Evolutionary conservation across 2,797 vertebrate species (phyloP).

Genomic region (Neoniphon sammara): DNA sequence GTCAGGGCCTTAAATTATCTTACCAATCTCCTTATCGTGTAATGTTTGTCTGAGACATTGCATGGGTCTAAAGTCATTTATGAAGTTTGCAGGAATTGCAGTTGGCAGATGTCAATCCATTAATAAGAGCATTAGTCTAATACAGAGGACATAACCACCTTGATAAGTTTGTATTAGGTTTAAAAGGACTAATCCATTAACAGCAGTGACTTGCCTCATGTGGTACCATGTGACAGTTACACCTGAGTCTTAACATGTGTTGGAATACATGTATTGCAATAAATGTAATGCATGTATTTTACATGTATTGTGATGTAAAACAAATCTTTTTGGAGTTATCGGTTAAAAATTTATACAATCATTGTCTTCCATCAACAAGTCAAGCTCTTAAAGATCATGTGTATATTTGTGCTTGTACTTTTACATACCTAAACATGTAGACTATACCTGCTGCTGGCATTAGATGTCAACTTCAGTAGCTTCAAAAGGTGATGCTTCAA

Average conservation of each 20-base stretch:
- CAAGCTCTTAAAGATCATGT: neutral
- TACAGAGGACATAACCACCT: conserved; percentile 2
- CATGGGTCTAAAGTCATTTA: conserved; percentile 67
- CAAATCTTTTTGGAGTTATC: no score
- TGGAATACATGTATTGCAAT: no score
- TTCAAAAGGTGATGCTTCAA: neutral
- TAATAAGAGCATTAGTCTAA: conserved; percentile 53
- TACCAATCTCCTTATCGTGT: conserved; percentile 63
- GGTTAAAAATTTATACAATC: no score
- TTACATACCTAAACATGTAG: neutral
- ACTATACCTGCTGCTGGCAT: neutral
- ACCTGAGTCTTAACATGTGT: no score
- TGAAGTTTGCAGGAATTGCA: conserved; percentile 62
- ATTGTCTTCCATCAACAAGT: no score
- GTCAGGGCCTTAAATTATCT: conserved; percentile 60
- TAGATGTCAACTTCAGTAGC: neutral
- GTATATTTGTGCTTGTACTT: neutral
- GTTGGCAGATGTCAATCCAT: conserved; percentile 55
- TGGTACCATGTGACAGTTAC: no score
- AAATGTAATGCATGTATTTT: no score
- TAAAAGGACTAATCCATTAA: neutral
- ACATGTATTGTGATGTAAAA: no score
- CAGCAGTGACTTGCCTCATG: no score
- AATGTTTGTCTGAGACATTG: conserved; percentile 47
- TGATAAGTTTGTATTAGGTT: neutral